A percentile compares a stretch with the other conserved stretches of the same genome.
phyloP scores from a whole-genome alignment of 1,140 invertebrate species.

The Belonocnema kinseyi region DNA sequence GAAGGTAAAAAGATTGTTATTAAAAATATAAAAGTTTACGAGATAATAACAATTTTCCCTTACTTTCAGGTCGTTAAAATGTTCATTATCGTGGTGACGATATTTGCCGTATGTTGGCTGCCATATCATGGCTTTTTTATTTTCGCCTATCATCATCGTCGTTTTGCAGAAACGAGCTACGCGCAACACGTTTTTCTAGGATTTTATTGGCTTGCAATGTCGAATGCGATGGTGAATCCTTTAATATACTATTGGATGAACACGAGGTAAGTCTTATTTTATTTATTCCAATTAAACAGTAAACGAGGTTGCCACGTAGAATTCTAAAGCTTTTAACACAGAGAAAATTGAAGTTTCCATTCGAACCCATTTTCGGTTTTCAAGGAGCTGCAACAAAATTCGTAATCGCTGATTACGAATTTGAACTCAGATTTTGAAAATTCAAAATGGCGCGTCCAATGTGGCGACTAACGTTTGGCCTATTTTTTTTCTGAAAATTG shows the following conservation, averaged over 20 bases:
- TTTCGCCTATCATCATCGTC: conserved; percentile 86
- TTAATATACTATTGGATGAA: conserved; percentile 97
- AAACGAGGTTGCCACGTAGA: no score
- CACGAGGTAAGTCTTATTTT: conserved; percentile 76
- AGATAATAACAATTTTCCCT: not conserved
- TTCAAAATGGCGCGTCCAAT: no score
- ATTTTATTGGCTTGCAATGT: conserved; percentile 95
- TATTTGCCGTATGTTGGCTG: conserved; percentile 92
- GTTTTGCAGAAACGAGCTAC: conserved; percentile 82
- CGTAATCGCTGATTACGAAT: no score
- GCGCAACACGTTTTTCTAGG: conserved; percentile 88
- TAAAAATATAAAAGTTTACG: not conserved
- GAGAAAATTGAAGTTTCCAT: no score
- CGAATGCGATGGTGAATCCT: conserved; percentile 93
- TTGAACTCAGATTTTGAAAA: no score
- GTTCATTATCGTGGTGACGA: conserved; percentile 88
- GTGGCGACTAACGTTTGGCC: no score
- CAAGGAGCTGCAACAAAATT: no score
- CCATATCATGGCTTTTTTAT: conserved; percentile 93
- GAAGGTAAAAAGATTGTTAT: conserved; percentile 81
- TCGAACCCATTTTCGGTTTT: no score
- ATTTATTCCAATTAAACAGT: conserved; percentile 11
- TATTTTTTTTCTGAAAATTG: no score
- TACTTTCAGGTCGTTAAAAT: conserved; percentile 87
- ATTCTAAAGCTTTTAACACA: no score